Base-by-base conservation (phyloP, 2,113 vertebrate species). In the Australoheros scitulus region DNA sequence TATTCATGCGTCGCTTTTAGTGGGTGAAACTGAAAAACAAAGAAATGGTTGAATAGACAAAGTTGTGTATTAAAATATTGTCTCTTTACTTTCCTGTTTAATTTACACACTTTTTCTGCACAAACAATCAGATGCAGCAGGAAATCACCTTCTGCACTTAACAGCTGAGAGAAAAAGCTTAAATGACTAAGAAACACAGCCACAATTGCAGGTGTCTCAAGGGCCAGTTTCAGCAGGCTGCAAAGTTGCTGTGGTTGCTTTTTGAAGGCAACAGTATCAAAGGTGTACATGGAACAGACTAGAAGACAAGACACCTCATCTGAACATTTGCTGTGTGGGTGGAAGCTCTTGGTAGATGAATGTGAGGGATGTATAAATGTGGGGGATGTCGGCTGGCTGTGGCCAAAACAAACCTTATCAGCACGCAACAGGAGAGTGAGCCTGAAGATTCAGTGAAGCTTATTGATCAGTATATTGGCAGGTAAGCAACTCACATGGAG, bases 301-400 rank as follows among this genome's bases (percentile, higher is more conserved):
- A 65, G 83, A 85, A 84, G 80, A 93, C 84, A 90, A 82, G 78
- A 87, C 83, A 32, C 80, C 61, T 88, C 88, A 87, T 90, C 76
- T 84, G 87, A 90, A 87, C 93, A 94, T 90, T 94, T 94, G 93
- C 83, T 93, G 64, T 89, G 93, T 94, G 88, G 93, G 92, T 82
- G 93, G 91, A 84, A 91, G 90, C 88, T 88, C 68, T 87, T 83
- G 89, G 86, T 91, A 50, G 90, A 93, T 91, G 83, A 88, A 86
- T 92, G 87, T 88, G 90, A 88, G 79, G 77, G 90, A 83, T 89
- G 91, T 68, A 83, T 81, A 58, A 87, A 76, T 91, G 92, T 92
- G 93, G 91, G 81, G 88, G 92, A 91, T 80, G 90, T 56, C 18
- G 43, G 75, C 47, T 41, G 77, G 84, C 63, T 88, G 59, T 29